Percentiles rank a stretch among this genome's conserved stretches.
phyloP scores from a whole-genome alignment of 2,113 vertebrate genomes.

The human region DNA sequence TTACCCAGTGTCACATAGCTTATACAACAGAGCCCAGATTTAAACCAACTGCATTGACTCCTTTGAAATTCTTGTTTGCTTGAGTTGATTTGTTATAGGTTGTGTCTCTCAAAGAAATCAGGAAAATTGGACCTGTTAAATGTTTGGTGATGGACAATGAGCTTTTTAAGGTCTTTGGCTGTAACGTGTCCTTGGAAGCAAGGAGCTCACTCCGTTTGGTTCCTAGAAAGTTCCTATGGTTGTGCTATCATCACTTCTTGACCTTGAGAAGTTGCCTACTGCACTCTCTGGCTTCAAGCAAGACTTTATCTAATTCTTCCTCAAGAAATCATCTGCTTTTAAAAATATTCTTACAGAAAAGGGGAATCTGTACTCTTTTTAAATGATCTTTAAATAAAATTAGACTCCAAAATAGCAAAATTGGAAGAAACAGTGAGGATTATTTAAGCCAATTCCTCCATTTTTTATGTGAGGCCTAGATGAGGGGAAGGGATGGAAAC shows the following conservation, averaged over 20 bases:
- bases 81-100: not conserved
- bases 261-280: not conserved
- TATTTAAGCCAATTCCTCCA: not conserved
- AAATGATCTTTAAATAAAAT: slow-evolving; percentile 2
- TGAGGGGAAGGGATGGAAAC: not conserved
- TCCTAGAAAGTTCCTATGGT: not conserved
- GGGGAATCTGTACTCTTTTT: not conserved
- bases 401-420: not conserved
- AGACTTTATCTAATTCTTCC: not conserved
- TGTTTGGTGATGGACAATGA: not conserved
- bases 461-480: not conserved
- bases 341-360: slow-evolving; percentile 23
- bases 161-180: not conserved
- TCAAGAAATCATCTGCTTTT: slow-evolving; percentile 12
- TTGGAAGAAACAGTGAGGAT: not conserved
- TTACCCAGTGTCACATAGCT: not conserved
- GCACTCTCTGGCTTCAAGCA: not conserved
- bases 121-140: not conserved
- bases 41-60: not conserved
- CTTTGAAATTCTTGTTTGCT: not conserved
- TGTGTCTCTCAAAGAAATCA: not conserved
- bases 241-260: not conserved
- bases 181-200: not conserved
- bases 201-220: not conserved
- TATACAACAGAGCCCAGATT: not conserved